phyloP scores from a whole-genome alignment of 2,113 vertebrate genomes.

The Hydrochoerus hydrochaeris region DNA sequence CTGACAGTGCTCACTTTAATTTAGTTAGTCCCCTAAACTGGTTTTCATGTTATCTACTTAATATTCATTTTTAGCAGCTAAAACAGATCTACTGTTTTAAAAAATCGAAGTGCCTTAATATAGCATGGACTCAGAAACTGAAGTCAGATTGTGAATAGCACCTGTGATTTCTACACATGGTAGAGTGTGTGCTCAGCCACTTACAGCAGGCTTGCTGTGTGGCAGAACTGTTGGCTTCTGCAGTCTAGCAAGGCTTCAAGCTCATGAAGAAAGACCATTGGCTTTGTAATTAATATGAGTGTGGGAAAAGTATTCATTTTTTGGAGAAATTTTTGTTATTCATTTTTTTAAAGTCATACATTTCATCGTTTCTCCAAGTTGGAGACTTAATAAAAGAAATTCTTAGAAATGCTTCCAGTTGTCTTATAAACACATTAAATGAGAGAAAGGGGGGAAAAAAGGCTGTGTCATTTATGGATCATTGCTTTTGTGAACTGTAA shows the following conservation, averaged over 20 bases:
- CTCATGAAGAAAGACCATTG: background rate
- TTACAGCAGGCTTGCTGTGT: background rate
- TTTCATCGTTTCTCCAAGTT: background rate
- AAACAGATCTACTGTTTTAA: background rate
- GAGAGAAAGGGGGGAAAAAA: background rate
- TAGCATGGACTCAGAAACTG: background rate
- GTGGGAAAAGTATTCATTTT: background rate
- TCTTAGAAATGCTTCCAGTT: background rate
- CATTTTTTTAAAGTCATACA: background rate
- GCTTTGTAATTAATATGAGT: slow-evolving; percentile 45
- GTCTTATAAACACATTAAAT: background rate
- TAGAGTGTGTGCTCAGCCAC: background rate
- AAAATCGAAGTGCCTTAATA: slow-evolving; percentile 24
- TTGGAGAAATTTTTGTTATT: background rate
- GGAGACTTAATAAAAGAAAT: background rate
- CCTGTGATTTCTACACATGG: slow-evolving; percentile 48
- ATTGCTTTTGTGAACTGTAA: background rate
- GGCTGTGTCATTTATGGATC: background rate
- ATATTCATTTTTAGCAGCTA: slow-evolving; percentile 49
- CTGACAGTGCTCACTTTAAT: background rate
- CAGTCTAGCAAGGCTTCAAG: background rate
- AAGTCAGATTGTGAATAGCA: background rate
- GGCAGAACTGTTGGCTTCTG: background rate
- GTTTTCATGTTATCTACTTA: slow-evolving; percentile 18
- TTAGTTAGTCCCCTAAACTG: background rate